phyloP scores from a whole-genome alignment of 2,113 vertebrate genomes.

The Cichladusa arquata region DNA sequence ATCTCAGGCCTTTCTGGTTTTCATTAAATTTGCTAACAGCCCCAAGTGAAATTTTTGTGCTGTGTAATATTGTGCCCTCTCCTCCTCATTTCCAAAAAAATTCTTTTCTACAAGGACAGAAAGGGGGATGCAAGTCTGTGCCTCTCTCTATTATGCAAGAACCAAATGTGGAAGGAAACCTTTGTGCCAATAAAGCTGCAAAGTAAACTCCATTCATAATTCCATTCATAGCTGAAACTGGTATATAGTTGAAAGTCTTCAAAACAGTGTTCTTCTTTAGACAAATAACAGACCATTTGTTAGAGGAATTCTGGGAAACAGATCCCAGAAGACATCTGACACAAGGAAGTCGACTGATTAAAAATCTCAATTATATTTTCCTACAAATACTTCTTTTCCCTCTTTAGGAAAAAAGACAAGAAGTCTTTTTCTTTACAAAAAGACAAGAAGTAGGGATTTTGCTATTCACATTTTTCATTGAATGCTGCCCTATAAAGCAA shows the following conservation, averaged over 20 bases:
- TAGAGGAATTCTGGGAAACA: not conserved
- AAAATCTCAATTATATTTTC: not conserved
- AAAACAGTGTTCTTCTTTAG: not conserved
- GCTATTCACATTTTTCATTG: not conserved
- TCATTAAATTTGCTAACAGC: not conserved
- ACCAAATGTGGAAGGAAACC: not conserved
- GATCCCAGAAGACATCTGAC: not conserved
- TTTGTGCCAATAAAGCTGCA: not conserved
- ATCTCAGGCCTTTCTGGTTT: not conserved
- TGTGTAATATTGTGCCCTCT: not conserved
- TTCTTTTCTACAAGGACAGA: not conserved
- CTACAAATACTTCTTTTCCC: not conserved
- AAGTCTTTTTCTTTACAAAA: not conserved
- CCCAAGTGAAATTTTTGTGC: not conserved
- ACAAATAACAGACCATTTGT: not conserved
- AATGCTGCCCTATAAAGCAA: not conserved
- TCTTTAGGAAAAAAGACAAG: not conserved
- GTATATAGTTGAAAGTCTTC: not conserved
- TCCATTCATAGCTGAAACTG: slow-evolving; percentile 4
- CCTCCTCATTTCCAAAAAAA: not conserved
- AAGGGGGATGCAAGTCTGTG: not conserved
- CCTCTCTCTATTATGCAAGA: not conserved
- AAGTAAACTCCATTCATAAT: slow-evolving; percentile 11
- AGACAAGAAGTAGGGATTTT: not conserved
- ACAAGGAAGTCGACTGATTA: not conserved